Evolutionary conservation across 64 coral and sea anemone genomes (phyloP).

Genomic region (Astreopora myriophthalma): DNA sequence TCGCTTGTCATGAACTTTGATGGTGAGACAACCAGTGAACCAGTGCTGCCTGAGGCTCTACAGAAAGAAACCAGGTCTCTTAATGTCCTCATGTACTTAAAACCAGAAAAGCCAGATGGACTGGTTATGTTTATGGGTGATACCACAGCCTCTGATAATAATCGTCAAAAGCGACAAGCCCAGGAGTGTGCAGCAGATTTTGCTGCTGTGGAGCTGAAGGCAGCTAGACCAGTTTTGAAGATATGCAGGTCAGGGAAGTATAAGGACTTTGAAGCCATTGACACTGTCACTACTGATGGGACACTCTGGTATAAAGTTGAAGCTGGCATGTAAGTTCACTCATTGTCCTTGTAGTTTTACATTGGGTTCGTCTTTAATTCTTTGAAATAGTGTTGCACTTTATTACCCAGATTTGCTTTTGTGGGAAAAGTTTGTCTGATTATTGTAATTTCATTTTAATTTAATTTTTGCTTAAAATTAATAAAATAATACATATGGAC

Average conservation of each 20-base stretch:
- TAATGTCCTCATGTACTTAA: constrained; percentile 27
- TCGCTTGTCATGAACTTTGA: constrained; percentile 40
- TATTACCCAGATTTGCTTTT: too few species aligned
- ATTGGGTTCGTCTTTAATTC: too few species aligned
- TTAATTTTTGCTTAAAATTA: too few species aligned
- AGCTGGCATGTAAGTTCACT: constrained; percentile 16
- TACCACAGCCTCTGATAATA: neutral
- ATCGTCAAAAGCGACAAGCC: constrained; percentile 11
- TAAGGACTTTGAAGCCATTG: neutral
- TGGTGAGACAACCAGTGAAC: neutral
- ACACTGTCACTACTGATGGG: neutral
- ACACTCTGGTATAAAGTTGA: constrained; percentile 9
- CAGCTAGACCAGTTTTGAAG: neutral
- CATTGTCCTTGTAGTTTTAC: too few species aligned
- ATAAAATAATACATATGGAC: too few species aligned
- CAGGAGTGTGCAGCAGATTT: neutral
- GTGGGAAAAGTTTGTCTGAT: too few species aligned
- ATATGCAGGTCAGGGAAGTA: neutral
- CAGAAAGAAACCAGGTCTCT: neutral
- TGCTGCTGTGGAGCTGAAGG: constrained; percentile 30
- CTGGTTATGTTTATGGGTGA: constrained; percentile 37
- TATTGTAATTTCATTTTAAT: too few species aligned
- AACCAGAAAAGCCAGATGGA: constrained; percentile 53
- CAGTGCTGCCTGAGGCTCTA: neutral
- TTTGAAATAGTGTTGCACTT: too few species aligned